A percentile compares a stretch with the other conserved stretches of the same genome.
Evolutionary conservation across 2,888 invertebrate genomes (phyloP).

Genomic region (Tillus elongatus): DNA sequence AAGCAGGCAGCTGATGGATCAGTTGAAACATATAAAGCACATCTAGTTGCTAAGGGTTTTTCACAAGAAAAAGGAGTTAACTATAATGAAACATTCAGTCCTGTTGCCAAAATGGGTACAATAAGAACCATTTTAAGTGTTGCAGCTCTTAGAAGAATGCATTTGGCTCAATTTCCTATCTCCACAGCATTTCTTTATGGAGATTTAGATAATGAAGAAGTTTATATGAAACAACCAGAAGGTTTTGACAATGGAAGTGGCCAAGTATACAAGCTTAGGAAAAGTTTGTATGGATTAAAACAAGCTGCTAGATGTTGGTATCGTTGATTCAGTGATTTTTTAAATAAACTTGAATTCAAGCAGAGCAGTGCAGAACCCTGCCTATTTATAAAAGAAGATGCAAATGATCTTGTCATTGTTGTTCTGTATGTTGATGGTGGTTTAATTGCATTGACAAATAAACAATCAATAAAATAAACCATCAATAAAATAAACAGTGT

Average conservation of each 20-base stretch:
- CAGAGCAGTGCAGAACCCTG: conserved; percentile 29
- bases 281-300: conserved; percentile 34
- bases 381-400: conserved; percentile 22
- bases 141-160: conserved; percentile 24
- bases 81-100: conserved; percentile 27
- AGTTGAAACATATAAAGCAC: conserved; percentile 26
- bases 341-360: conserved; percentile 11
- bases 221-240: conserved; percentile 21
- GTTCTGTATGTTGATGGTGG: conserved; percentile 33
- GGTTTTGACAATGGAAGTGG: conserved; percentile 22
- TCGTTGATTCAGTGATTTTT: conserved; percentile 25
- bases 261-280: conserved; percentile 29
- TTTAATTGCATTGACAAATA: too few species aligned
- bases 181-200: conserved; percentile 23
- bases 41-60: conserved; percentile 29
- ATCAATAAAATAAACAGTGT: conserved; percentile 11
- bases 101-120: conserved; percentile 25
- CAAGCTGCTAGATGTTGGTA: conserved; percentile 35
- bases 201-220: conserved; percentile 16
- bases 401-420: conserved; percentile 19
- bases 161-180: conserved; percentile 27
- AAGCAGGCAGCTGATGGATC: conserved; percentile 27
- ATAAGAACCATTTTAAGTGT: conserved; percentile 23
- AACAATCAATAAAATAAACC: too few species aligned
- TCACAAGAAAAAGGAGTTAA: conserved; percentile 23